Evolutionary conservation across 2,888 invertebrate species (phyloP).

Genomic region (Tetropium fuscum): DNA sequence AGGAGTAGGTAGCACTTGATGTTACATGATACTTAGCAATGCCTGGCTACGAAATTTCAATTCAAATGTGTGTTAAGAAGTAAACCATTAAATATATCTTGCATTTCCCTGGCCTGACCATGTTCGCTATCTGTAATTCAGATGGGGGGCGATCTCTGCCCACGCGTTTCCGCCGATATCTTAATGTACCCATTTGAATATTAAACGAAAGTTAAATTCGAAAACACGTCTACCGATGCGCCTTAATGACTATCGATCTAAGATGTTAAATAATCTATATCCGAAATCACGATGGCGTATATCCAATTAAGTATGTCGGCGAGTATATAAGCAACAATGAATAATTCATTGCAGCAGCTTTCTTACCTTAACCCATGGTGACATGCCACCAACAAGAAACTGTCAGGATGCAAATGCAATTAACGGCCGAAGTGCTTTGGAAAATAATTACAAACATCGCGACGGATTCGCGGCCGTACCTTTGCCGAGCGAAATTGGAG

Average conservation of each 20-base stretch:
- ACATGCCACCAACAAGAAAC: constrained; percentile 65
- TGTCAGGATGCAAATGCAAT: constrained; percentile 67
- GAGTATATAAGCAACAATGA: constrained; percentile 56
- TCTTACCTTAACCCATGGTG: constrained; percentile 66
- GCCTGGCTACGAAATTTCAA: constrained; percentile 59
- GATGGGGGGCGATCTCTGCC: constrained; percentile 28
- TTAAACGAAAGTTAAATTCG: constrained; percentile 39
- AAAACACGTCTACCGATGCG: constrained; percentile 30
- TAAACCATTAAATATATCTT: not conserved
- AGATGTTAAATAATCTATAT: constrained; percentile 64
- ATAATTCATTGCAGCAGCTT: constrained; percentile 66
- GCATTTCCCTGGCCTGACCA: not conserved
- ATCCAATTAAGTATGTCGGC: constrained; percentile 66
- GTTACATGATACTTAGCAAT: constrained; percentile 62
- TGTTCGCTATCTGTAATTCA: constrained; percentile 12
- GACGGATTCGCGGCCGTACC: constrained; percentile 25
- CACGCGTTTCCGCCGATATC: constrained; percentile 31
- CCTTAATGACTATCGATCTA: constrained; percentile 60
- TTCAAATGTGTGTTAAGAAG: not conserved
- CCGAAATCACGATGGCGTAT: constrained; percentile 62
- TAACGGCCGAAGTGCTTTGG: constrained; percentile 64
- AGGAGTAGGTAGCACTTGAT: constrained; percentile 46
- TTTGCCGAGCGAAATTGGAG: constrained; percentile 27
- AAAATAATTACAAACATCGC: constrained; percentile 65
- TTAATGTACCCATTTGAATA: constrained; percentile 38